Evolutionary conservation across 2,113 vertebrate species (phyloP), one percentile per base, ranked within the genome.

Genomic region (Chrysochloris asiatica): DNA sequence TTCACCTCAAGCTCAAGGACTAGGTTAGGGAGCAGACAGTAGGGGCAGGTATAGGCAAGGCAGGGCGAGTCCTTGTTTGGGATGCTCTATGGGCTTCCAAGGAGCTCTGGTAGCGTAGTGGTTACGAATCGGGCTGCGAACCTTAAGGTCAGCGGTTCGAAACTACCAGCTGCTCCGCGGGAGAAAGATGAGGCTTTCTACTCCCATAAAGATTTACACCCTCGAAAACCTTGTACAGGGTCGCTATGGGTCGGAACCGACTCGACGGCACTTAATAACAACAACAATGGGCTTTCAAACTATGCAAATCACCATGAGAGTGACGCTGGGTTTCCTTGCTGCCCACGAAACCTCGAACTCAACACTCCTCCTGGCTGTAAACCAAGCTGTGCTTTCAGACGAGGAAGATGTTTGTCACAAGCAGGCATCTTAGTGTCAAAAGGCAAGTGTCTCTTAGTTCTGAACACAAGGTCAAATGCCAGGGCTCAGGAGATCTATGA

Each of bases 221-320:
- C n/a, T n/a, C n/a, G n/a, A n/a, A n/a, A n/a, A n/a, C n/a, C n/a
- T n/a, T n/a, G n/a, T n/a, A n/a, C n/a, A n/a, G n/a, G n/a, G n/a
- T n/a, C n/a, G n/a, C n/a, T n/a, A n/a, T n/a, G n/a, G n/a, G n/a
- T n/a, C n/a, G n/a, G n/a, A n/a, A n/a, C n/a, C n/a, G n/a, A n/a
- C n/a, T n/a, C n/a, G n/a, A n/a, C n/a, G n/a, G n/a, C n/a, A n/a
- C n/a, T n/a, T n/a, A n/a, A n/a, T n/a, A n/a, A n/a, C n/a, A n/a
- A n/a, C n/a, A n/a, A n/a, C n/a, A n/a, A 9, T 7, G 0, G 41
- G 63, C 72, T 88, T 95, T 91, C 91, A 86, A 75, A 47, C 50
- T 4, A 7, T 0, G 0, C 14, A 56, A 45, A 50, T 52, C 59
- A 38, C 77, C 12, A 6, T 0, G 0, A 28, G 52, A 65, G 30